phyloP scores from a whole-genome alignment of 2,113 vertebrate species.

The Elgaria multicarinata region DNA sequence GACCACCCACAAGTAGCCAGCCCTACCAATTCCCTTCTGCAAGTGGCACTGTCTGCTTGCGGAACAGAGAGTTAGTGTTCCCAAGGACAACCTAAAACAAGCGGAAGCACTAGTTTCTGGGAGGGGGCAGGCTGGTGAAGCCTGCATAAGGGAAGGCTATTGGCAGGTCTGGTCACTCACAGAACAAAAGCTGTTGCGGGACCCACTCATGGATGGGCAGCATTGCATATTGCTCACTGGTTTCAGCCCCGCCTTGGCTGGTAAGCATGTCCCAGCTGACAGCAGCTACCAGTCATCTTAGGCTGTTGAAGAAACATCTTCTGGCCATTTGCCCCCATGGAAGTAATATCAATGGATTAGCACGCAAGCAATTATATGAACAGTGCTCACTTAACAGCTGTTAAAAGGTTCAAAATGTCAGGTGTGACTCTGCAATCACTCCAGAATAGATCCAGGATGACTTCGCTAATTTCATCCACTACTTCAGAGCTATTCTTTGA shows the following conservation, averaged over 20 bases:
- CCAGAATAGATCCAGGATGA: background rate
- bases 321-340: background rate
- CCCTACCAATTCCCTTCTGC: too few species aligned
- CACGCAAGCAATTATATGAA: background rate
- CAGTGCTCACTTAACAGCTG: background rate
- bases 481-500: background rate
- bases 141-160: too few species aligned
- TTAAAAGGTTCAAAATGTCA: background rate
- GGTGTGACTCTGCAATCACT: background rate
- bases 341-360: background rate
- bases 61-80: too few species aligned
- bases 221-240: background rate
- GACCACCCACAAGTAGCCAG: too few species aligned
- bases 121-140: too few species aligned
- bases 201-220: too few species aligned
- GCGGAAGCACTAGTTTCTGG: too few species aligned
- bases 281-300: background rate
- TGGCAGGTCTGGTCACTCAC: too few species aligned
- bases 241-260: background rate
- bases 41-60: too few species aligned
- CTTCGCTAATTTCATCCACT: background rate
- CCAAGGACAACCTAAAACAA: too few species aligned
- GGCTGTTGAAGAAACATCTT: background rate
- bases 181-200: too few species aligned
- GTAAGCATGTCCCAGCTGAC: background rate